A percentile compares a stretch with the other conserved stretches of the same genome.
phyloP scores from a whole-genome alignment of 2,888 invertebrate genomes.

The Empis livida region DNA sequence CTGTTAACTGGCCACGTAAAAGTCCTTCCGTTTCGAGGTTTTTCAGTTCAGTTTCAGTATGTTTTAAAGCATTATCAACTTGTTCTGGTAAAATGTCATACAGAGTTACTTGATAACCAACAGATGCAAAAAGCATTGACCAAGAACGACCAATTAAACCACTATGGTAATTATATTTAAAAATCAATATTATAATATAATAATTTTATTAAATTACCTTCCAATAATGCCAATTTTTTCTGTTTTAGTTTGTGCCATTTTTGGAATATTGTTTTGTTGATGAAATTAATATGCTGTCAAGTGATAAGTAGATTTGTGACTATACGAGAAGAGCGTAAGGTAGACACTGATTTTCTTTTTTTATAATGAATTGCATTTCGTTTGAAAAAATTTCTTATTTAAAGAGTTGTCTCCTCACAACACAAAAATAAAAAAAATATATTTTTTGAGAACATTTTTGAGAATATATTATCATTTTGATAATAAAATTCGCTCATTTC shows the following conservation, averaged over 20 bases:
- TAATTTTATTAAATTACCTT: slow-evolving; percentile 40
- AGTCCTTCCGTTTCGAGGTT: slow-evolving; percentile 57
- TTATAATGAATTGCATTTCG: too few species aligned
- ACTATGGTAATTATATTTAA: slow-evolving; percentile 39
- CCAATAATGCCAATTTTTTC: slow-evolving; percentile 66
- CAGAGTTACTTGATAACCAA: slow-evolving; percentile 76
- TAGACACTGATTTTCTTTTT: too few species aligned
- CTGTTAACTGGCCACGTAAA: slow-evolving; percentile 60
- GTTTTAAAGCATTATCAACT: slow-evolving; percentile 56
- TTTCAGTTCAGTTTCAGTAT: slow-evolving; percentile 59
- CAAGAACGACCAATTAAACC: slow-evolving; percentile 93
- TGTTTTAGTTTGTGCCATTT: slow-evolving; percentile 28
- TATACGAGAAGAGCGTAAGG: too few species aligned
- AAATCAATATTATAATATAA: background rate
- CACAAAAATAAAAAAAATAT: too few species aligned
- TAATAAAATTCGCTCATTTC: too few species aligned
- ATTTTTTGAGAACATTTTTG: too few species aligned
- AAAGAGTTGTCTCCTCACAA: too few species aligned
- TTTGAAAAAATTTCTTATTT: too few species aligned
- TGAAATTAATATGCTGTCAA: too few species aligned
- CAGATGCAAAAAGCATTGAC: slow-evolving; percentile 93
- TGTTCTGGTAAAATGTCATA: slow-evolving; percentile 73
- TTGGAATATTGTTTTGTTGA: too few species aligned
- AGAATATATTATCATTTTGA: too few species aligned
- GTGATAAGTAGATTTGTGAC: too few species aligned